These are phyloP conservation scores for Asarcornis scutulata DNA, from an alignment of 2,113 vertebrate species.

Conservation along the genomic window DNA sequence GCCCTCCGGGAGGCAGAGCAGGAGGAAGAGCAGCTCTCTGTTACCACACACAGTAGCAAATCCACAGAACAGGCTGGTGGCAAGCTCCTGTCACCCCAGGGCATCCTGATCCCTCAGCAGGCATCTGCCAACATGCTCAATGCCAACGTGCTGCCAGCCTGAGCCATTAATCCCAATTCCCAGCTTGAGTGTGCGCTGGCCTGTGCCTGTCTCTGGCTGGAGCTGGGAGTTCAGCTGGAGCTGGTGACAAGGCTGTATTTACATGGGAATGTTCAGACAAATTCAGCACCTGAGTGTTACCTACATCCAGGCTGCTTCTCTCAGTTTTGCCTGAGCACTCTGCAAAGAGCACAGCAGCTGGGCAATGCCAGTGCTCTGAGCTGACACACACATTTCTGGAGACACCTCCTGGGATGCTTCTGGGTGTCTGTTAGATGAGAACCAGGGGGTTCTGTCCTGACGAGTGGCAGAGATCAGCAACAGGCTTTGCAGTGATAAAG, in stretches of 20 bases:
- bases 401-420: background rate
- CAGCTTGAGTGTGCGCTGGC: background rate
- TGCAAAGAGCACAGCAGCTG: background rate
- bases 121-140: background rate
- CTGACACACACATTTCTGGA: accelerated
- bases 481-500: background rate
- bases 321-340: background rate
- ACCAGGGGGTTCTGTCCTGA: background rate
- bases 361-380: background rate
- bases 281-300: background rate
- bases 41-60: background rate
- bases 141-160: background rate
- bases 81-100: accelerated
- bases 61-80: background rate
- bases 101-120: accelerated
- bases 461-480: background rate
- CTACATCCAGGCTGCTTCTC: background rate
- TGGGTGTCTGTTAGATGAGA: background rate
- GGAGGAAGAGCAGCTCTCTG: accelerated
- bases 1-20: background rate
- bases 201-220: background rate
- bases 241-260: background rate
- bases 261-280: background rate
- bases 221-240: background rate
- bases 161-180: background rate